Evolutionary conservation across 2,797 vertebrate genomes (phyloP).

Genomic region (Leptoclinus maculatus): DNA sequence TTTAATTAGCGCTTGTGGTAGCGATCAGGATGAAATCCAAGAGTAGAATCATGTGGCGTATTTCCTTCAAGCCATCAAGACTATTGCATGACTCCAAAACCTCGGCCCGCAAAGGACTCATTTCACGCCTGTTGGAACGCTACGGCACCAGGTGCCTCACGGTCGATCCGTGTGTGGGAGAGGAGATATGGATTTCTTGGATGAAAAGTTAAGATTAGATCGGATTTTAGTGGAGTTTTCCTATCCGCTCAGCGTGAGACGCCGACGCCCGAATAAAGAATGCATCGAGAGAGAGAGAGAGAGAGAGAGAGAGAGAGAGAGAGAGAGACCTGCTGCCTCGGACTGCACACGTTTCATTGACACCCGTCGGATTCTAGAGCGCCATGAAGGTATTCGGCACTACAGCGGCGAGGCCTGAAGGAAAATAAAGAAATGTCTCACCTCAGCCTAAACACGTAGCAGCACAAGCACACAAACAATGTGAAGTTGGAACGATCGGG

Average conservation of each 20-base stretch:
- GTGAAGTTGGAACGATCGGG: constrained; percentile 56
- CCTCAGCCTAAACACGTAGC: constrained; percentile 75
- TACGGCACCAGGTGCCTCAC: constrained; percentile 56
- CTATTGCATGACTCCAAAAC: constrained; percentile 51
- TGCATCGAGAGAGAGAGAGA: constrained; percentile 39
- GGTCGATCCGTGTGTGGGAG: constrained; percentile 16
- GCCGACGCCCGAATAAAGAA: constrained; percentile 62
- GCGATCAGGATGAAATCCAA: constrained; percentile 68
- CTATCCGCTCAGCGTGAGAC: constrained; percentile 35
- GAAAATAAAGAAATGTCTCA: constrained; percentile 78
- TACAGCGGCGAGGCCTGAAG: constrained; percentile 48
- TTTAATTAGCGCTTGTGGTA: constrained; percentile 71
- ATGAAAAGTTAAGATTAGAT: constrained; percentile 60
- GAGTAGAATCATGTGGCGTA: constrained; percentile 47
- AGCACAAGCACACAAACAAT: constrained; percentile 75
- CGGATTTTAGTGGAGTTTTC: constrained; percentile 57
- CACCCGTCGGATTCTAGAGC: constrained; percentile 29
- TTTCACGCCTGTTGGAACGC: constrained; percentile 68
- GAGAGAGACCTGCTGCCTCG: constrained; percentile 23
- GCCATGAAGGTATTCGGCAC: constrained; percentile 53
- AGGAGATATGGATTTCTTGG: constrained; percentile 38
- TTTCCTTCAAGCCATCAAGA: constrained; percentile 41
- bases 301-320: not conserved
- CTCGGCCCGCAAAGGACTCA: constrained; percentile 51
- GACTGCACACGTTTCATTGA: constrained; percentile 8